phyloP scores from a whole-genome alignment of 2,113 vertebrate species.

The Boulengeromyrus knoepffleri region DNA sequence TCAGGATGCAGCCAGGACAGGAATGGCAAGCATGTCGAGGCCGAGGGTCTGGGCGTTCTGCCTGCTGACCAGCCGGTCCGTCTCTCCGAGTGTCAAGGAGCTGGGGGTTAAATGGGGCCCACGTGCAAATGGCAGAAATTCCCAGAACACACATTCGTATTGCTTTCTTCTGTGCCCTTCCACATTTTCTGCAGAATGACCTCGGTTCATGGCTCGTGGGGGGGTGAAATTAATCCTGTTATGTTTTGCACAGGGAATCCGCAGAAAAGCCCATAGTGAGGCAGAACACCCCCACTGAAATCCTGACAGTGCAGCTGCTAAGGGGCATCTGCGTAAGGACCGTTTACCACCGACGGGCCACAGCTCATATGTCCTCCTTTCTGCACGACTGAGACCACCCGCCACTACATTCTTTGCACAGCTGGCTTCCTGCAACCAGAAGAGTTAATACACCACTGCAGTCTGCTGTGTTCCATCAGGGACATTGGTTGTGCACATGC shows the following conservation, averaged over 20 bases:
- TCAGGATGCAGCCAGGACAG: constrained; percentile 32
- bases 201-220: neutral
- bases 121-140: neutral
- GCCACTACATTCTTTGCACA: neutral
- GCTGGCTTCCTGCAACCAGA: neutral
- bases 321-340: neutral
- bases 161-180: neutral
- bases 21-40: constrained; percentile 22
- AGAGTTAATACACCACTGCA: neutral
- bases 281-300: neutral
- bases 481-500: neutral
- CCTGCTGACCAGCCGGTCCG: neutral
- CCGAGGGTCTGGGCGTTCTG: neutral
- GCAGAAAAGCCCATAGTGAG: neutral
- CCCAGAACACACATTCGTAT: neutral
- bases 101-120: neutral
- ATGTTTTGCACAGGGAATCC: neutral
- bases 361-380: neutral
- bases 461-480: neutral
- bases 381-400: neutral
- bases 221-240: neutral
- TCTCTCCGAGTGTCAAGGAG: neutral
- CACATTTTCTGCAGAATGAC: neutral
- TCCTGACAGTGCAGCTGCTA: neutral
- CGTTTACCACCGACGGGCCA: neutral